Base-by-base conservation (phyloP, 2,888 invertebrate species). In the Petrolisthes cinctipes region DNA sequence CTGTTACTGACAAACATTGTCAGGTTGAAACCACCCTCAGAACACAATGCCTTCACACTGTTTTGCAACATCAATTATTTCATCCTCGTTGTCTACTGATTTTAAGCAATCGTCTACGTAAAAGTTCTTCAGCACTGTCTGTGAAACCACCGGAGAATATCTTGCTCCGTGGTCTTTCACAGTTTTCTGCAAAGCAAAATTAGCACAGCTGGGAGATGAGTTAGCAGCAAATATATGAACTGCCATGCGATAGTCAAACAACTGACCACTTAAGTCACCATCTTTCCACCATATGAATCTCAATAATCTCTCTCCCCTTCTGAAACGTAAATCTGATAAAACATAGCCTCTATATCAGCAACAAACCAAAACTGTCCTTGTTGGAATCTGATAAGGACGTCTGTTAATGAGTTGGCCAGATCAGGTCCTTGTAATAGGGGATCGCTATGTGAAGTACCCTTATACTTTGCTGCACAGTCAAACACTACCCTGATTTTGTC, bases 91-190 rank as follows among this genome's bases (percentile, higher is more conserved):
- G 17, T 51, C 54, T 9, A 23, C n/a, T 23, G 79, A 85, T 20
- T 7, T 76, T 2, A 85, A n/a, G 54, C 76, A 37, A 23, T 78
- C 85, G 57, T 85, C 85, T 6, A 85, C 79, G 61, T 85, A 85
- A 61, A 85, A 79, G 20, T n/a, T 79, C 1, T 23, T 85, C n/a
- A 76, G 7, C 4, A 85, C 53, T 4, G 66, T 61, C 54, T 53
- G 53, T 71, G 20, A n/a, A 14, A 4, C 51, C 20, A 23, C 68
- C 6, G 5, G 17, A 4, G 51, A 23, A 37, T 68, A 85, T 4
- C 79, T 14, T 7, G 14, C 23, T 0, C 57, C 37, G 17, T 4
- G 20, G 14, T 78, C 57, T 11, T 9, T 75, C n/a, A 71, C 79
- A n/a, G 71, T 20, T 37, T 20, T 83, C 51, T 79, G 37, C 0